Evolutionary conservation across 2,113 vertebrate species (phyloP).

Genomic region (Onychostoma macrolepis): DNA sequence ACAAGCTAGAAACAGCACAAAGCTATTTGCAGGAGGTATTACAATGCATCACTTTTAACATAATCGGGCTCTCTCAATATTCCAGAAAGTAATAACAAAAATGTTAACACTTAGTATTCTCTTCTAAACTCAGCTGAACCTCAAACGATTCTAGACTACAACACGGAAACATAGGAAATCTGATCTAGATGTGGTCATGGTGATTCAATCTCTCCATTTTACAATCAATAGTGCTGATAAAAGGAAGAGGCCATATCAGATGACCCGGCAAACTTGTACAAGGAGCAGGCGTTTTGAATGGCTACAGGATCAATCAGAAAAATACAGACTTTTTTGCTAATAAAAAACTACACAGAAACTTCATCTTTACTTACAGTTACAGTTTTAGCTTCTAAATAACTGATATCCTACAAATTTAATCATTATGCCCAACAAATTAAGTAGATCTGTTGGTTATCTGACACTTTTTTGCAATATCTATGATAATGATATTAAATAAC

Average conservation of each 20-base stretch:
- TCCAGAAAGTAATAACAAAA: not conserved
- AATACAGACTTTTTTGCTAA: not conserved
- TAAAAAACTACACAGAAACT: not conserved
- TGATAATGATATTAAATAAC: not conserved
- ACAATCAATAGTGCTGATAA: constrained; percentile 12
- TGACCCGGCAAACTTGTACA: not conserved
- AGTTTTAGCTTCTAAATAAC: not conserved
- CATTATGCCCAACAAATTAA: not conserved
- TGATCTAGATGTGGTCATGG: not conserved
- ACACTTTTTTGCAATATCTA: not conserved
- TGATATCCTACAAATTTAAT: not conserved
- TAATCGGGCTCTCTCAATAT: not conserved
- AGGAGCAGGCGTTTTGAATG: not conserved
- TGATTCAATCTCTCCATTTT: constrained; percentile 27
- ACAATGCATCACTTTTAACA: not conserved
- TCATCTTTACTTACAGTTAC: not conserved
- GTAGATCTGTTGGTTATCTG: not conserved
- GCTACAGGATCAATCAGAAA: not conserved
- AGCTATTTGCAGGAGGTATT: not conserved
- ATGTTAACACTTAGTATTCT: not conserved
- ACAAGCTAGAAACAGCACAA: not conserved
- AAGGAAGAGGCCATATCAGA: not conserved
- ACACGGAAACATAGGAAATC: not conserved
- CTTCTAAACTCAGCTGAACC: not conserved
- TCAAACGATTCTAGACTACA: not conserved